Base-by-base conservation (phyloP, 2,797 vertebrate species). In the Carapus acus region DNA sequence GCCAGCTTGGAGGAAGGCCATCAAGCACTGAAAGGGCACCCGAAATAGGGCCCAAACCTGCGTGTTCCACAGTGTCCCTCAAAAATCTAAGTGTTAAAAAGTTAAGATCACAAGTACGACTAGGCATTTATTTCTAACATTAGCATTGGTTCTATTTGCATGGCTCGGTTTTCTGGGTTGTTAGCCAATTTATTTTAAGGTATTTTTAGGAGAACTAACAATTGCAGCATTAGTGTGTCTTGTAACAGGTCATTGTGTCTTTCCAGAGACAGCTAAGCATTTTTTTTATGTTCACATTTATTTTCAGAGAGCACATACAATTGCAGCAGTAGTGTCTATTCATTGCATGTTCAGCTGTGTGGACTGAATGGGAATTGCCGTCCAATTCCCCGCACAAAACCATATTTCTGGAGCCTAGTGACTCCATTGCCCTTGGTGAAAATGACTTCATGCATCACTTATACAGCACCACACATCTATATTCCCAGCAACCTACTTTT, bases 381-480 rank as follows among this genome's bases (percentile, higher is more conserved):
- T 55, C 54, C 36, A 34, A 64, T 80, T 75, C 59, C 52, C 43
- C 29, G 33, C 27, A 73, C 22, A 38, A 64, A 74, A 51, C 60
- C 37, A 57, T 64, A 66, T 78, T 78, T 72, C 55, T 67, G 53
- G 54, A 51, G 62, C 55, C n/a, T n/a, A n/a, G 40, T 58, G 77
- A 86, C 82, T 85, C 67, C 52, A 82, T 80, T 78, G 84, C 77
- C 83, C 83, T 87, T 85, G 79, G 59, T 73, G 65, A 70, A 85
- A 86, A 86, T 80, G 58, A 82, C 84, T 84, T 81, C 66, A 83
- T 85, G 81, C 83, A 80, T 83, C 80, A 80, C 78, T 81, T 81
- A 75, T 71, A 77, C 56, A 46, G 58, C 52, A 34, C 64, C 51
- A 59, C 67, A 72, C 77, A 79, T 86, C 75, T 71, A 72, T 62